Evolutionary conservation across 2,888 invertebrate genomes (phyloP).

Genomic region (Lycophotia porphyrea): DNA sequence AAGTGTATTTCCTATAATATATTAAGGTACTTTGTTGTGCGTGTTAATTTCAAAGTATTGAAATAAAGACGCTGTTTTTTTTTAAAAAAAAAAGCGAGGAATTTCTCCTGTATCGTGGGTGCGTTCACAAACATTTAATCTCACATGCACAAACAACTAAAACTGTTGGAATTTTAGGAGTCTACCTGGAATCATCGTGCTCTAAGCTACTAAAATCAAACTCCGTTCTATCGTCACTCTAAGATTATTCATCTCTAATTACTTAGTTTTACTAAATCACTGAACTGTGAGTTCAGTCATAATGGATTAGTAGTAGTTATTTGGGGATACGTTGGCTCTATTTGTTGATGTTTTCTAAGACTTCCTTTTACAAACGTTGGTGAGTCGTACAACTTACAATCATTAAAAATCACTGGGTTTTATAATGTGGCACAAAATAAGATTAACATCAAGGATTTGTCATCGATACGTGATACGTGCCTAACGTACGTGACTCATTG

Average conservation of each 20-base stretch:
- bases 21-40: neutral
- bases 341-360: neutral
- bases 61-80: too few species aligned
- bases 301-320: neutral
- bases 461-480: slow-evolving; percentile 13
- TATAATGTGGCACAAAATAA: slow-evolving; percentile 6
- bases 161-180: too few species aligned
- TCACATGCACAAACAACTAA: too few species aligned
- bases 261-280: neutral
- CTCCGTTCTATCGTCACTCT: neutral
- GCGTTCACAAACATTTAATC: too few species aligned
- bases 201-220: neutral
- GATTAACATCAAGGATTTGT: slow-evolving; percentile 12
- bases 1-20: neutral
- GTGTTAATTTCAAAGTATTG: neutral
- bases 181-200: neutral
- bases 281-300: neutral
- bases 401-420: slow-evolving; percentile 1
- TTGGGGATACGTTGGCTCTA: neutral
- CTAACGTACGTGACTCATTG: neutral
- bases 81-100: too few species aligned
- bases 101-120: too few species aligned
- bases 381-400: neutral
- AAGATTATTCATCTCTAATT: neutral
- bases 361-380: neutral